A percentile compares a stretch with the other conserved stretches of the same genome.
phyloP scores from a whole-genome alignment of 1,140 invertebrate species.

The Caenorhabditis remanei region DNA sequence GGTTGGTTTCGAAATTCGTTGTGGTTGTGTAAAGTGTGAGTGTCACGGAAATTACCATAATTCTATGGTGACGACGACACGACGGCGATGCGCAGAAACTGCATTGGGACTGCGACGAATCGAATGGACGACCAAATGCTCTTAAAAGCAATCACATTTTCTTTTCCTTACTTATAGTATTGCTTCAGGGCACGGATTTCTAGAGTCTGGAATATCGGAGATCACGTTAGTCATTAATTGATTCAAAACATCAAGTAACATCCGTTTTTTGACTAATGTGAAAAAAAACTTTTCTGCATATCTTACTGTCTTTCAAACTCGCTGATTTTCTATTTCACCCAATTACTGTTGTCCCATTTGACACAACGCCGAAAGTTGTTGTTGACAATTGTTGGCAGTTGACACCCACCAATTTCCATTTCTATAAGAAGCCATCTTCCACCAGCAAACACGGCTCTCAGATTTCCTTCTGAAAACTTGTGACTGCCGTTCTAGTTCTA shows the following conservation, averaged over 20 bases:
- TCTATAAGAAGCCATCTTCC: conserved; percentile 29
- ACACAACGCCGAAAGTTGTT: too few relatives aligned
- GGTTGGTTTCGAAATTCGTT: conserved; percentile 15
- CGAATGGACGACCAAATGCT: not conserved
- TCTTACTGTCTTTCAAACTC: too few relatives aligned
- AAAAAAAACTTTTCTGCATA: too few relatives aligned
- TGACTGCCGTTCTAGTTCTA: not conserved
- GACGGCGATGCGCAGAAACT: too few relatives aligned
- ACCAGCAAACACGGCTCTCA: not conserved
- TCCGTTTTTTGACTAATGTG: not conserved
- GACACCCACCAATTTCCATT: not conserved
- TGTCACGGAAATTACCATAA: conserved; percentile 34
- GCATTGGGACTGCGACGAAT: not conserved
- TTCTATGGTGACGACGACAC: conserved; percentile 1
- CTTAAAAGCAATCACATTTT: conserved; percentile 40
- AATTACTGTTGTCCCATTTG: too few relatives aligned
- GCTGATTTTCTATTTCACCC: too few relatives aligned
- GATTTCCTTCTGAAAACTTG: not conserved
- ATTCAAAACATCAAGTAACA: not conserved
- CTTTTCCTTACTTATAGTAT: not conserved
- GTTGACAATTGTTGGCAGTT: conserved; percentile 1
- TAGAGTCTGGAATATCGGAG: not conserved
- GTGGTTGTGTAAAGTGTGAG: conserved; percentile 1
- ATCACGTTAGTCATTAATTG: conserved; percentile 23
- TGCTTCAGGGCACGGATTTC: not conserved